phyloP scores from a whole-genome alignment of 2,797 vertebrate species.

The Paedocypris micromegethes region DNA sequence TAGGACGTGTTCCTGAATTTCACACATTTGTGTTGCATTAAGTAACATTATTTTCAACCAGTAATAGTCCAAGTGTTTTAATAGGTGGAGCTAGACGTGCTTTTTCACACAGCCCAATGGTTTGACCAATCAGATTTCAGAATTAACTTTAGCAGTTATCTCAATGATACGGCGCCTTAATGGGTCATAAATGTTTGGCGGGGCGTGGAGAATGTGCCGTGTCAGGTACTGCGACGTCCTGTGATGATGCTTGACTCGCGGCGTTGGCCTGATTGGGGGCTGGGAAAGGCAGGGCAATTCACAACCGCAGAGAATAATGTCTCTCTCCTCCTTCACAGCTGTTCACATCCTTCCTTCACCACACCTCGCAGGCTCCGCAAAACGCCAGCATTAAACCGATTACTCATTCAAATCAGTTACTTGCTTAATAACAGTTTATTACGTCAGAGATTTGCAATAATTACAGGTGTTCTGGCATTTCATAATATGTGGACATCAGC shows the following conservation, averaged over 20 bases:
- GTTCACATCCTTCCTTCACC: background rate
- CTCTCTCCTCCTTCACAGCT: slow-evolving; percentile 10
- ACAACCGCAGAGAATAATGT: slow-evolving; percentile 11
- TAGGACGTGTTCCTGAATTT: too few relatives aligned
- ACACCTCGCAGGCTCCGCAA: background rate
- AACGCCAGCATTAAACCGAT: background rate
- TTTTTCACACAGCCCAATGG: too few relatives aligned
- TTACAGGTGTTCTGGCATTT: too few relatives aligned
- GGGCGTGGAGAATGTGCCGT: slow-evolving; percentile 19
- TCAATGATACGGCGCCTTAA: background rate
- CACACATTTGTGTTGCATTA: too few relatives aligned
- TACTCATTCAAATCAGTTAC: slow-evolving; percentile 2
- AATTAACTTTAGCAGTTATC: too few relatives aligned
- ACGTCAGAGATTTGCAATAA: too few relatives aligned
- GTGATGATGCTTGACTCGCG: slow-evolving; percentile 29
- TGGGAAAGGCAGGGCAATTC: slow-evolving; percentile 19
- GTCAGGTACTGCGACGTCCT: background rate
- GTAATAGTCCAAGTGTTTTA: too few relatives aligned
- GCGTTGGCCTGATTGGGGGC: slow-evolving; percentile 14
- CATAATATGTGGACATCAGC: too few relatives aligned
- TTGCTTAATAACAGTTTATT: background rate
- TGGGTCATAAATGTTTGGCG: slow-evolving; percentile 29
- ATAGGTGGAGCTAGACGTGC: too few relatives aligned
- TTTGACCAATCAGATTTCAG: too few relatives aligned
- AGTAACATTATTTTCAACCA: too few relatives aligned